These are phyloP conservation scores for Holothuria leucospilota DNA, from an alignment of 53 echinoderm and acorn worm genomes.

Conservation along the genomic window DNA sequence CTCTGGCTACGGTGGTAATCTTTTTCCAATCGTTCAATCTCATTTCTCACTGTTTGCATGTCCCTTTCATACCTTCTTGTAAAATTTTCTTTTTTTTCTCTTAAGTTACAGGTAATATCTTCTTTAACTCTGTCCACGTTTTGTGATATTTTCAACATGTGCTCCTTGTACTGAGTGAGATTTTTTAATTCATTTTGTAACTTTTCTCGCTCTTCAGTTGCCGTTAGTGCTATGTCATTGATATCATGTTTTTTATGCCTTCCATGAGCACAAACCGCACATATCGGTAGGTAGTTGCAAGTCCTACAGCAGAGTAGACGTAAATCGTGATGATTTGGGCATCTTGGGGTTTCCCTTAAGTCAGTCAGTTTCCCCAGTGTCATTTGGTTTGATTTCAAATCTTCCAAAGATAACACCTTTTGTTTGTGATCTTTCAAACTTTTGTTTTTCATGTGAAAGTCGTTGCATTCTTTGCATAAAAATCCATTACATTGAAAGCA, in stretches of 20 bases:
- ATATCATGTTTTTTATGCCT: too few relatives aligned
- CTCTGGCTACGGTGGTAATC: background rate
- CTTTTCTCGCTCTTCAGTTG: background rate
- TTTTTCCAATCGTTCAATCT: background rate
- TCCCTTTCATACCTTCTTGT: background rate
- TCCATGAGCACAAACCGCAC: background rate
- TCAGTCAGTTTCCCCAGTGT: constrained; percentile 3
- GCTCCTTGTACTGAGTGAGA: background rate
- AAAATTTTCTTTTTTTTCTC: background rate
- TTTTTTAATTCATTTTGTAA: background rate
- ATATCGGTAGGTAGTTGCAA: background rate
- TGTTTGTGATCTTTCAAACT: background rate
- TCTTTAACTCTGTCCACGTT: background rate
- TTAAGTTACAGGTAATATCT: background rate
- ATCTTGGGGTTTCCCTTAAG: constrained; percentile 10
- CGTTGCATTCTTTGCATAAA: too few relatives aligned
- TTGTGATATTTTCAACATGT: background rate
- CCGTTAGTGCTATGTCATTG: background rate
- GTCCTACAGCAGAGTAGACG: background rate
- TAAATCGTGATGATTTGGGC: background rate
- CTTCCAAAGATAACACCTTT: background rate
- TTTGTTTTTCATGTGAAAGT: too few relatives aligned
- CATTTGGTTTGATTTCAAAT: background rate
- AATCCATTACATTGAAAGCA: too few relatives aligned
- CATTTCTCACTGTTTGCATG: background rate